Evolutionary conservation across 2,888 invertebrate species (phyloP).

Genomic region (Listrodromus nycthemerus): DNA sequence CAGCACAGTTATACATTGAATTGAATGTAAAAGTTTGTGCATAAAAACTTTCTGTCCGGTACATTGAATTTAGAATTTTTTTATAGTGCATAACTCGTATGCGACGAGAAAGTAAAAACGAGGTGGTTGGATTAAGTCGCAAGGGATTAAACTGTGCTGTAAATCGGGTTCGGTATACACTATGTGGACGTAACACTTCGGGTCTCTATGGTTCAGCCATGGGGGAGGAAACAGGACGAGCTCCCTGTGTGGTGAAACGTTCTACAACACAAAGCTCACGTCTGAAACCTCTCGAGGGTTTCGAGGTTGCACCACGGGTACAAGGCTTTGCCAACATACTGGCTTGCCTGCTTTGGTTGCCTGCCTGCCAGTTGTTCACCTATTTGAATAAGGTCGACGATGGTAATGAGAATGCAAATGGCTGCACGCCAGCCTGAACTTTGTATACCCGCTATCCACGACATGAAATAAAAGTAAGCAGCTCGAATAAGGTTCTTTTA

Average conservation of each 20-base stretch:
- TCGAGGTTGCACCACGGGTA: slow-evolving; percentile 46
- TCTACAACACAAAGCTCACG: slow-evolving; percentile 48
- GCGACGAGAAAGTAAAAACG: background rate
- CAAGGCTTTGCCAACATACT: slow-evolving; percentile 47
- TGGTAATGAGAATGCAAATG: slow-evolving; percentile 83
- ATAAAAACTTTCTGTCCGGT: no score
- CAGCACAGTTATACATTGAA: background rate
- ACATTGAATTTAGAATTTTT: no score
- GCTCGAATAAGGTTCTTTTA: slow-evolving; percentile 59
- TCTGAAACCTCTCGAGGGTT: slow-evolving; percentile 47
- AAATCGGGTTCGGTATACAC: slow-evolving; percentile 20
- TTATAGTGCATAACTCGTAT: background rate
- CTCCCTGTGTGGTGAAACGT: slow-evolving; percentile 29
- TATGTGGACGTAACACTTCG: slow-evolving; percentile 23
- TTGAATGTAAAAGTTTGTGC: no score
- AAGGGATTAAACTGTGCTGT: slow-evolving; percentile 15
- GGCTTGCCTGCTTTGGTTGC: slow-evolving; percentile 42
- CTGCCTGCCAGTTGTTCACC: slow-evolving; percentile 73
- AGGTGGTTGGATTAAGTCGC: slow-evolving; percentile 5
- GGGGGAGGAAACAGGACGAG: slow-evolving; percentile 42
- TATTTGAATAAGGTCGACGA: slow-evolving; percentile 81
- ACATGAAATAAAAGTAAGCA: slow-evolving; percentile 71
- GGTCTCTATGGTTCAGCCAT: background rate
- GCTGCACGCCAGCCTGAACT: slow-evolving; percentile 73
- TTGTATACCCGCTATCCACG: slow-evolving; percentile 62